These are phyloP conservation scores for Periophthalmus magnuspinnatus DNA, from an alignment of 2,797 vertebrate genomes.

Conservation along the genomic window DNA sequence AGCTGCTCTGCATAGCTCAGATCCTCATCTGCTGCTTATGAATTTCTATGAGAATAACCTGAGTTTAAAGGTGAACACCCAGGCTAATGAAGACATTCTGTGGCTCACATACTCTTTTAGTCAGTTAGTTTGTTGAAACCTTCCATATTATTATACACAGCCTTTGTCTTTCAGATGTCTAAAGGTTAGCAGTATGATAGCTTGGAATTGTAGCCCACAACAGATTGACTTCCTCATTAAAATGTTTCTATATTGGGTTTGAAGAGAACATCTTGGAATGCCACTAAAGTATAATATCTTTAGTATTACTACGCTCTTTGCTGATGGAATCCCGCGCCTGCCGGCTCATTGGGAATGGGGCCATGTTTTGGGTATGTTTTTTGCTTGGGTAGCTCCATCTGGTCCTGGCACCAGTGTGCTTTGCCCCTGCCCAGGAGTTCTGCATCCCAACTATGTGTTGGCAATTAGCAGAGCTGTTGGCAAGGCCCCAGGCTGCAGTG, in stretches of 20 bases:
- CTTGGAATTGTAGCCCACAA: conserved; percentile 6
- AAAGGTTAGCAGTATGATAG: conserved; percentile 33
- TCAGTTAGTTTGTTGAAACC: conserved; percentile 36
- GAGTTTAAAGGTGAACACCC: conserved; percentile 53
- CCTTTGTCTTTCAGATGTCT: conserved; percentile 32
- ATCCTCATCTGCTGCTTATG: conserved; percentile 70
- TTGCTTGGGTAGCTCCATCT: conserved; percentile 74
- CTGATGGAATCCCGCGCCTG: conserved; percentile 61
- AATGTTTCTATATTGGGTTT: conserved; percentile 28
- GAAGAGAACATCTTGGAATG: conserved; percentile 46
- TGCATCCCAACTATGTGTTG: conserved; percentile 75
- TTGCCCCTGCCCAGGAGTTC: conserved; percentile 74
- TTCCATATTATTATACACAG: conserved; percentile 42
- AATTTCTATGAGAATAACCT: conserved; percentile 69
- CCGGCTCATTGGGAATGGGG: conserved; percentile 65
- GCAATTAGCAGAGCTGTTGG: conserved; percentile 77
- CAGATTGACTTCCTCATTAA: conserved; percentile 51
- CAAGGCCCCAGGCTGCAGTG: conserved; percentile 57
- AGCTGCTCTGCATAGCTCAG: conserved; percentile 64
- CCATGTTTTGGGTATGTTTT: conserved; percentile 68
- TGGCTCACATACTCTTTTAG: conserved; percentile 28
- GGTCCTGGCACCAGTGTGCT: conserved; percentile 65
- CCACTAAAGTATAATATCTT: conserved; percentile 41
- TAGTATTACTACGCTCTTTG: conserved; percentile 52
- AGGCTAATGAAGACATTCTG: conserved; percentile 73